phyloP scores from a whole-genome alignment of 1,140 invertebrate genomes.

The Leptopilina clavipes region DNA sequence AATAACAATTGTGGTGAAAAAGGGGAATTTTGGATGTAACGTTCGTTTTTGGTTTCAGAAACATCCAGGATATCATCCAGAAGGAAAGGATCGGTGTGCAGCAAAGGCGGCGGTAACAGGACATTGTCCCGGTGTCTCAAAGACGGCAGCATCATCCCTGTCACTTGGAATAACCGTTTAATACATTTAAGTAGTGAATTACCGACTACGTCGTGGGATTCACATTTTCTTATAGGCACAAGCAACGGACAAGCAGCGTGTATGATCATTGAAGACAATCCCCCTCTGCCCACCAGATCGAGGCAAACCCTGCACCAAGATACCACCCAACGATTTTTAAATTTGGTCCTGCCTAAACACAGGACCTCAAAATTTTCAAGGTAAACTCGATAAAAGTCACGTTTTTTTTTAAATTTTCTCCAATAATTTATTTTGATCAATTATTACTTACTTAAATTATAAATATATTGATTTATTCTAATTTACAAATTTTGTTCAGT shows the following conservation, averaged over 20 bases:
- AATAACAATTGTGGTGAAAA: not conserved
- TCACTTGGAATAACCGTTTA: constrained; percentile 60
- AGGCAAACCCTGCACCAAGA: constrained; percentile 72
- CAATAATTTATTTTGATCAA: too few relatives aligned
- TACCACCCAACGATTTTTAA: constrained; percentile 71
- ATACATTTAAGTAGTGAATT: constrained; percentile 57
- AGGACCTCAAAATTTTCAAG: constrained; percentile 96
- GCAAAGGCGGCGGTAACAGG: constrained; percentile 72
- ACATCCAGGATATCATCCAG: constrained; percentile 75
- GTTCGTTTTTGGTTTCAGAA: constrained; percentile 59
- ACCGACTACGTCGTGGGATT: constrained; percentile 63
- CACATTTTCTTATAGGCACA: constrained; percentile 72
- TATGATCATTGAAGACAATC: constrained; percentile 76
- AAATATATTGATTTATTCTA: not conserved
- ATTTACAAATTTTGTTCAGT: constrained; percentile 66
- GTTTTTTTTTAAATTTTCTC: too few relatives aligned
- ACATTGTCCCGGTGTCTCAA: constrained; percentile 64
- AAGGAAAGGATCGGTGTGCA: constrained; percentile 74
- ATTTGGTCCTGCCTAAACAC: constrained; percentile 72
- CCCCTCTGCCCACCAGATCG: constrained; percentile 72
- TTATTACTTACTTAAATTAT: too few relatives aligned
- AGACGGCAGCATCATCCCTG: constrained; percentile 69
- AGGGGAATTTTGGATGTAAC: not conserved
- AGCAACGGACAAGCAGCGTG: constrained; percentile 78
- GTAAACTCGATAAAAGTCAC: too few relatives aligned